These are phyloP conservation scores for Gnathonemus longibarbis DNA, from an alignment of 2,113 vertebrate species.

Conservation along the genomic window DNA sequence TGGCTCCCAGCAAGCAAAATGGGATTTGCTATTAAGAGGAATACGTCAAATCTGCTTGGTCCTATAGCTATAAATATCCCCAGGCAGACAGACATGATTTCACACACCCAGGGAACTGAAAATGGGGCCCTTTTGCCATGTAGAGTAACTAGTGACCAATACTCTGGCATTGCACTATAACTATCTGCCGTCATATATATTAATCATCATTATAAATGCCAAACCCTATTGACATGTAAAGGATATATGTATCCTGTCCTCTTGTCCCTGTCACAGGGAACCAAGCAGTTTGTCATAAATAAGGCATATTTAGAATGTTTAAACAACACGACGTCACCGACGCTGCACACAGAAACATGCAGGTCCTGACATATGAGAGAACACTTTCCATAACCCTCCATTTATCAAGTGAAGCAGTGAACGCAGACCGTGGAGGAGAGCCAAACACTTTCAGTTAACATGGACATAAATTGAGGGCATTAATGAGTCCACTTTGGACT, in stretches of 20 bases:
- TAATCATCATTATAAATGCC: background rate
- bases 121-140: background rate
- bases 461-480: background rate
- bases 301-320: background rate
- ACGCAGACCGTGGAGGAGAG: background rate
- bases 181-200: background rate
- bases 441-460: background rate
- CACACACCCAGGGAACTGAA: background rate
- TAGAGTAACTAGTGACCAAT: background rate
- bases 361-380: background rate
- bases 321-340: background rate
- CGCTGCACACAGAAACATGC: constrained; percentile 2
- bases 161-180: background rate
- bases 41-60: constrained; percentile 2
- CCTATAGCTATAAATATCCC: constrained; percentile 10
- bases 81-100: constrained; percentile 9
- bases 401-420: constrained; percentile 5
- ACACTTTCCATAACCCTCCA: background rate
- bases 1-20: background rate
- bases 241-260: background rate
- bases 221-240: background rate
- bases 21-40: constrained; percentile 5
- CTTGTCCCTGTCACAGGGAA: background rate
- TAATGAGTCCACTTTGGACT: constrained; percentile 22
- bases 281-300: background rate